A percentile compares a stretch with the other conserved stretches of the same genome.
Conservation (phyloP, 2,888 invertebrate genomes). For the Eutolmus rufibarbis region DNA sequence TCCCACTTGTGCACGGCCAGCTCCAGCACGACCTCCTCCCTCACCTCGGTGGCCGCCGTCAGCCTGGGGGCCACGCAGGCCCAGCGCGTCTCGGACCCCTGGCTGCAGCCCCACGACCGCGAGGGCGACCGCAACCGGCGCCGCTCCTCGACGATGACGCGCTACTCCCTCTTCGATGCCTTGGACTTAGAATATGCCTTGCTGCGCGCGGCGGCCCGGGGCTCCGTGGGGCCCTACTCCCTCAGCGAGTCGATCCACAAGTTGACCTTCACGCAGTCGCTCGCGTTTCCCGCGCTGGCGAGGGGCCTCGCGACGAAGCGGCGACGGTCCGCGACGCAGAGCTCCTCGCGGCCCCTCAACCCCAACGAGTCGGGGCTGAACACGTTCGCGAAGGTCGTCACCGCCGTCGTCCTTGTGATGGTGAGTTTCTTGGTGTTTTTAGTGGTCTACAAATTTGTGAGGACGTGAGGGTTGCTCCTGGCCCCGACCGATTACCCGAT, state of each 20-base stretch:
- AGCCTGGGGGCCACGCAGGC: slow-evolving; percentile 58
- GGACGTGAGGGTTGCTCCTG: slow-evolving; percentile 80
- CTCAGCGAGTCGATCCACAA: slow-evolving; percentile 76
- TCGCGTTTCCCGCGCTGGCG: slow-evolving; percentile 76
- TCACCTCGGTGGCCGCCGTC: slow-evolving; percentile 65
- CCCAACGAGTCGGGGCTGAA: slow-evolving; percentile 72
- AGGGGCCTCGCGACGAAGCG: slow-evolving; percentile 73
- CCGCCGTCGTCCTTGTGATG: slow-evolving; percentile 72
- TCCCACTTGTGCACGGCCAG: slow-evolving; percentile 62
- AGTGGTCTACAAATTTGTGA: slow-evolving; percentile 76
- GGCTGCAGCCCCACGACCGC: slow-evolving; percentile 62
- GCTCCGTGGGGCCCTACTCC: slow-evolving; percentile 76
- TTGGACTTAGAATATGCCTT: slow-evolving; percentile 75
- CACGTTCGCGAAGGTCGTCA: slow-evolving; percentile 75
- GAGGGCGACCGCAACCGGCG: slow-evolving; percentile 63
- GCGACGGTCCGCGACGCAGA: slow-evolving; percentile 65
- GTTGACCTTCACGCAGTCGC: slow-evolving; percentile 75
- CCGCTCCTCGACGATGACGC: slow-evolving; percentile 69
- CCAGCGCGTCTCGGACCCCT: slow-evolving; percentile 62
- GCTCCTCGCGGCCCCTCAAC: slow-evolving; percentile 66
- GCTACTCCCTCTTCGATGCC: slow-evolving; percentile 75
- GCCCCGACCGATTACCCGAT: slow-evolving; percentile 64
- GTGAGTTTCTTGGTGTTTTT: slow-evolving; percentile 77
- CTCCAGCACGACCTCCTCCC: slow-evolving; percentile 68
- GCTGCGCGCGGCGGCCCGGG: slow-evolving; percentile 72